A percentile compares a stretch with the other conserved stretches of the same genome.
phyloP scores from a whole-genome alignment of 2,113 vertebrate species.

The Cyrtonyx montezumae region DNA sequence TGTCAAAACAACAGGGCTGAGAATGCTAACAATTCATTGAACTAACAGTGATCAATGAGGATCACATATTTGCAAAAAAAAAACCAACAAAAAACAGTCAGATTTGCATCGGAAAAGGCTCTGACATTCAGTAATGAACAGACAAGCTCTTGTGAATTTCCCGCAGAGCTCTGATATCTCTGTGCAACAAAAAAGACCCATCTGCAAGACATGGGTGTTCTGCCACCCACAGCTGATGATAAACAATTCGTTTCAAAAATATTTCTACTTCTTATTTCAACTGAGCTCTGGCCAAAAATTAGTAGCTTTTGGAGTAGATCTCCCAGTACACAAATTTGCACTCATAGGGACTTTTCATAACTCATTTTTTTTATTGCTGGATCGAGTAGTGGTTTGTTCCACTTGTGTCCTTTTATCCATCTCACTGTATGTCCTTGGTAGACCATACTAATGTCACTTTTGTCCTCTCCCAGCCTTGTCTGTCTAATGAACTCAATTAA shows the following conservation, averaged over 20 bases:
- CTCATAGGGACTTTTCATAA: background rate
- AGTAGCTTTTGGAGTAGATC: background rate
- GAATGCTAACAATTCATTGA: background rate
- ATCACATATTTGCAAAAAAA: background rate
- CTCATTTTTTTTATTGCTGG: background rate
- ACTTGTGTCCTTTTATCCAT: background rate
- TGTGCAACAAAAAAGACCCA: background rate
- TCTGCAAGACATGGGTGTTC: background rate
- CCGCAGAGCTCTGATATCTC: background rate
- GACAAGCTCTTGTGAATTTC: background rate
- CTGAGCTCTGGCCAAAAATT: background rate
- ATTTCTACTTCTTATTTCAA: background rate
- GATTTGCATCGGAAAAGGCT: background rate
- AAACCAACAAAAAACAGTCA: background rate
- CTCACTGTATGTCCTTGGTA: background rate
- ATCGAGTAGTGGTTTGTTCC: background rate
- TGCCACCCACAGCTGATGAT: background rate
- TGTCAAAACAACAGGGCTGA: background rate
- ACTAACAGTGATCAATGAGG: background rate
- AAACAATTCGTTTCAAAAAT: background rate
- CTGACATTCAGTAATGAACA: background rate
- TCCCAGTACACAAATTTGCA: background rate
- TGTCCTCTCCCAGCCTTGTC: background rate
- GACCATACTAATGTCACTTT: background rate
- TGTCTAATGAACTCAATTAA: rapidly evolving